Evolutionary conservation across 2,888 invertebrate genomes (phyloP), one percentile per base, ranked within the genome.

Genomic region (Lagria hirta): DNA sequence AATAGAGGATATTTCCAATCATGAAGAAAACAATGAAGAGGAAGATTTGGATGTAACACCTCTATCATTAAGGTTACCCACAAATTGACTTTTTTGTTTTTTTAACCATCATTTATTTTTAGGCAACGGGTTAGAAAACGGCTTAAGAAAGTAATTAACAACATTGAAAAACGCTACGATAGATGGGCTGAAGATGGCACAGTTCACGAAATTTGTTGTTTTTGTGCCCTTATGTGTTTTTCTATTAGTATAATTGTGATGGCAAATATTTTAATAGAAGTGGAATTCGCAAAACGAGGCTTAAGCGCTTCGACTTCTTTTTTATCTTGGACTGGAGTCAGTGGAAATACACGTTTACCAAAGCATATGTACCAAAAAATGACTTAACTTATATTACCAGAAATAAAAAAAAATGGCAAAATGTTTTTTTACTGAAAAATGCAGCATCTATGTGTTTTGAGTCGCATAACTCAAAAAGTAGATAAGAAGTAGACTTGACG

Each of bases 171-270:
- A 14, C 54, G 43, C 16, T 64, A 63, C 38, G 55, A 51, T 12
- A 53, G 51, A 30, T 66, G 60, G 64, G 48, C 56, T 7, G 50
- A 57, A 16, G 54, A 61, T 29, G 67, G 66, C 4, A 57, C 61
- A n/a, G 33, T 66, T 5, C 61, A 64, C 23, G 65, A 68, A 43
- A 51, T 68, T 16, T 68, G 60, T 41, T 61, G 58, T 20, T 60
- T 64, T 28, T 68, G 65, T 33, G 64, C 70, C 8, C 35, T 71
- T 18, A 41, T 70, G 26, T 71, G 69, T 55, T 71, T 72, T 49
- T 61, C 66, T 1, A 51, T 71, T 30, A 63, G 69, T 47, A 41
- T 70, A 15, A 60, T 71, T 8, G 60, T 61, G 4, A 51, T 71
- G 56, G 60, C 64, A 1, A 69, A 66, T 52, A 58, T 70, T 29